Percentiles rank a stretch among this genome's conserved stretches.
Conservation (phyloP, 1,140 invertebrate species). For the Mycetomoellerius zeteki region DNA sequence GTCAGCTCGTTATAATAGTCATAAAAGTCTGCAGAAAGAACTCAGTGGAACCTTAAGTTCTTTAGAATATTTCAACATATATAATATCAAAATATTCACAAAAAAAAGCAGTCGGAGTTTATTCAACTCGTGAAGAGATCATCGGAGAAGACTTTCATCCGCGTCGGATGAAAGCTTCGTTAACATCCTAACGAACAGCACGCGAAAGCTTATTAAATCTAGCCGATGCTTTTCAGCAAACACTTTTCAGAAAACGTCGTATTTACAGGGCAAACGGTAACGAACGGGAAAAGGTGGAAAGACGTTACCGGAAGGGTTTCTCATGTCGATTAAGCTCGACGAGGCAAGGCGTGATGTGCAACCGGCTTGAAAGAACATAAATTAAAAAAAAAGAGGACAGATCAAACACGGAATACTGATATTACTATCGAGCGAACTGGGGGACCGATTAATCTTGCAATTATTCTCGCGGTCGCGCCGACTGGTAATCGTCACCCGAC, state of each 20-base stretch:
- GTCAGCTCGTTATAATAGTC: background rate
- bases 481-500: slow-evolving; percentile 6
- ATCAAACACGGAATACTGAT: slow-evolving; percentile 25
- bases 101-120: background rate
- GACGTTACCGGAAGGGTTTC: slow-evolving; percentile 27
- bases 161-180: slow-evolving; percentile 49
- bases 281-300: slow-evolving; percentile 53
- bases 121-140: slow-evolving; percentile 3
- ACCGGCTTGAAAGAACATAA: slow-evolving; percentile 4
- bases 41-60: background rate
- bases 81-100: slow-evolving; percentile 15
- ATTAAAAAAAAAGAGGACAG: background rate
- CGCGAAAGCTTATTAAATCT: slow-evolving; percentile 59
- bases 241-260: slow-evolving; percentile 46
- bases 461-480: slow-evolving; percentile 35
- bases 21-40: background rate
- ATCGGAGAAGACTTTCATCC: slow-evolving; percentile 12
- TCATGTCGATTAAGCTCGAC: slow-evolving; percentile 40
- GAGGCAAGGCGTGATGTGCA: background rate
- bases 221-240: slow-evolving; percentile 53
- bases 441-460: slow-evolving; percentile 51
- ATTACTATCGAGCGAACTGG: slow-evolving; percentile 26
- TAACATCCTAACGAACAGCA: slow-evolving; percentile 60
- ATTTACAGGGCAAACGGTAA: slow-evolving; percentile 61
- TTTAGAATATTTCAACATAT: background rate